phyloP scores from a whole-genome alignment of 1,140 invertebrate genomes.

The Drosophila navojoa region DNA sequence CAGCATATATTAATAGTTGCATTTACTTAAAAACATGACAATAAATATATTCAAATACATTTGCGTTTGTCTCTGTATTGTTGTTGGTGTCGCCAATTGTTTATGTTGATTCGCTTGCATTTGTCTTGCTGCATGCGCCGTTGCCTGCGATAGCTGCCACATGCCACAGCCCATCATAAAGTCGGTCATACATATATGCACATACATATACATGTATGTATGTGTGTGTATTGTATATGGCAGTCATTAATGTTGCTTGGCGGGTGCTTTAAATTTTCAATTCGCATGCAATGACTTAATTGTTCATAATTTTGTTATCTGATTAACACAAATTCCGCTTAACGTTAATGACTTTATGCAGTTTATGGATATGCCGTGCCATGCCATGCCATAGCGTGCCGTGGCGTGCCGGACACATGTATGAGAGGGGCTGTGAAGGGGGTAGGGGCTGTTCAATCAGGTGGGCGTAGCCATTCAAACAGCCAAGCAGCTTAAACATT shows the following conservation, averaged over 20 bases:
- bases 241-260: conserved; percentile 46
- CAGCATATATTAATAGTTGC: too few species aligned
- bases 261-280: conserved; percentile 70
- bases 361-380: conserved; percentile 63
- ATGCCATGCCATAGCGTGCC: not conserved
- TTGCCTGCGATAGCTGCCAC: not conserved
- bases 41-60: not conserved
- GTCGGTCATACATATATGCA: not conserved
- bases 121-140: conserved; percentile 22
- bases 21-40: too few species aligned
- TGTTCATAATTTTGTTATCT: conserved; percentile 82
- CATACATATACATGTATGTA: not conserved
- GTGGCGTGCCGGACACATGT: conserved; percentile 6
- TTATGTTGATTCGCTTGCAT: conserved; percentile 61
- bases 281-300: conserved; percentile 82
- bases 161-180: not conserved
- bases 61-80: not conserved
- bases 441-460: not conserved
- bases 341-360: conserved; percentile 82
- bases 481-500: conserved; percentile 62
- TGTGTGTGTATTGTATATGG: not conserved
- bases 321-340: conserved; percentile 82
- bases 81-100: conserved; percentile 31
- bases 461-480: not conserved
- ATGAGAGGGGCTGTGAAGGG: not conserved